Percentiles rank a stretch among this genome's conserved stretches.
phyloP scores from a whole-genome alignment of 2,797 vertebrate species.

The Anisognathus igniventris region DNA sequence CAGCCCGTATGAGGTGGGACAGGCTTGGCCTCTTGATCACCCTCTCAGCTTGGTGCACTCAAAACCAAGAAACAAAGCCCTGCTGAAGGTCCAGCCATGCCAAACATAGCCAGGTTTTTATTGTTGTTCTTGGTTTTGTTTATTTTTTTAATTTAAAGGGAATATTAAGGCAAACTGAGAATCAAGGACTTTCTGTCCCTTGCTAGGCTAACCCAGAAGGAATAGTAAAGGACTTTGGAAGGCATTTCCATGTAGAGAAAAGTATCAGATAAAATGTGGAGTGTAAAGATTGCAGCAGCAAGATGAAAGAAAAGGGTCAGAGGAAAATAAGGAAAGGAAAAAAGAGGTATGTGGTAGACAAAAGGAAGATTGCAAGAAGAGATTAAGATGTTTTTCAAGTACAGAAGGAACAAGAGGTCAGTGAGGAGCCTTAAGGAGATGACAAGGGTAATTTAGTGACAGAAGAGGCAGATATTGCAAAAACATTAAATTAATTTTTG shows the following conservation, averaged over 20 bases:
- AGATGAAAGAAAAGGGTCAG: constrained; percentile 40
- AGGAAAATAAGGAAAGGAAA: constrained; percentile 32
- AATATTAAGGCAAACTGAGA: background rate
- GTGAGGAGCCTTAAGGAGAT: constrained; percentile 45
- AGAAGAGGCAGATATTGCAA: constrained; percentile 48
- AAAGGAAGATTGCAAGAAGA: constrained; percentile 60
- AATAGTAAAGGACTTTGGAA: background rate
- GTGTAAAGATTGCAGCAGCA: constrained; percentile 31
- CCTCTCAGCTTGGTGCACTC: background rate
- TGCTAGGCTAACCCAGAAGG: background rate
- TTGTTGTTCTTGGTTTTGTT: too few species aligned
- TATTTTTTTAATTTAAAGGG: background rate
- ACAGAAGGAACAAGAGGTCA: constrained; percentile 60
- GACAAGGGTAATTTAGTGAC: constrained; percentile 57
- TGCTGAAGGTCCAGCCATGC: background rate
- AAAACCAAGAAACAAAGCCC: background rate
- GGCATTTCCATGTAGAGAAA: background rate
- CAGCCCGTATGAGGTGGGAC: background rate
- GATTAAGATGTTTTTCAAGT: constrained; percentile 63
- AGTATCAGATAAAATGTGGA: constrained; percentile 16
- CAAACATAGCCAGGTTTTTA: background rate
- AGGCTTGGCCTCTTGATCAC: background rate
- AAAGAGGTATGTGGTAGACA: constrained; percentile 25
- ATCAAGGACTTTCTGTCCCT: background rate
- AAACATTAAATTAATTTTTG: constrained; percentile 49